These are phyloP conservation scores for Oscheius sp. DNA, from an alignment of 2,888 invertebrate species.

Conservation along the genomic window DNA sequence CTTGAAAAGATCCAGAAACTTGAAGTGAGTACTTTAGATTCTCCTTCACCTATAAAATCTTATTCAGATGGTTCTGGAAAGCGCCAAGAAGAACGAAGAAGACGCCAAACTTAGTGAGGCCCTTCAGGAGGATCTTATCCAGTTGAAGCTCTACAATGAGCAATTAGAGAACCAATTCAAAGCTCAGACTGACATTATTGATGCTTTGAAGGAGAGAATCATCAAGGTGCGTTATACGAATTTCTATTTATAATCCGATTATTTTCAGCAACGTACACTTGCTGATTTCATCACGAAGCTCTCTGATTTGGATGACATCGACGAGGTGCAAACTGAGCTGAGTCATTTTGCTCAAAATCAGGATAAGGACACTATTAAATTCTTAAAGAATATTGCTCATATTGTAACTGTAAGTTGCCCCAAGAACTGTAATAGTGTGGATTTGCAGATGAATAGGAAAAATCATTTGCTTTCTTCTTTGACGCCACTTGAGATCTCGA, in stretches of 20 bases:
- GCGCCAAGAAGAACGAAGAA: conserved; percentile 49
- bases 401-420: conserved; percentile 42
- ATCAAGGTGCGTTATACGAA: conserved; percentile 42
- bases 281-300: conserved; percentile 43
- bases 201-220: conserved; percentile 64
- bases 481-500: conserved; percentile 54
- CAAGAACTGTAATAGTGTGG: background rate
- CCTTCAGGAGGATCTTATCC: conserved; percentile 48
- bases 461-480: conserved; percentile 7
- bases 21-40: conserved; percentile 41
- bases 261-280: conserved; percentile 28
- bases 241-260: background rate
- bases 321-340: conserved; percentile 44
- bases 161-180: conserved; percentile 61
- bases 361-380: conserved; percentile 50
- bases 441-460: conserved; percentile 16
- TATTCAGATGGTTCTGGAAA: conserved; percentile 42
- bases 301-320: conserved; percentile 46
- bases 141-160: conserved; percentile 57
- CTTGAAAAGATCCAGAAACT: conserved; percentile 60
- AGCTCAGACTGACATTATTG: conserved; percentile 68
- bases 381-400: conserved; percentile 48
- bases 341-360: conserved; percentile 44
- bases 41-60: background rate
- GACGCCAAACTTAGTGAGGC: conserved; percentile 42